These are phyloP conservation scores for Zosterops borbonicus DNA, from an alignment of 2,113 vertebrate species.

Conservation along the genomic window DNA sequence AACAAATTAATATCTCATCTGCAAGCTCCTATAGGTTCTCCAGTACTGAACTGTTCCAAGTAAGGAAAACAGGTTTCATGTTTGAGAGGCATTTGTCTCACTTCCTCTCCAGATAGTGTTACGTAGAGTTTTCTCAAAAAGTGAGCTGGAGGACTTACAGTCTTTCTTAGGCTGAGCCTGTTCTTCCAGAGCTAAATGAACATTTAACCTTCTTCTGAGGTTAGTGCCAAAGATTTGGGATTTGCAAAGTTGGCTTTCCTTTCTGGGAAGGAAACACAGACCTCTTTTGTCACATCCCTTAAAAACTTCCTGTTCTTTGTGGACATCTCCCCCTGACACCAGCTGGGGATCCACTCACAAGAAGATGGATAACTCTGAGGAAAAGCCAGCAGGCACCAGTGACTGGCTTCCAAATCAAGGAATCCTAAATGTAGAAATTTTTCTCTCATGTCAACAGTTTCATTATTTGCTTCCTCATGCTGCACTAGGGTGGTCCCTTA, in stretches of 20 bases:
- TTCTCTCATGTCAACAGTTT: neutral
- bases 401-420: neutral
- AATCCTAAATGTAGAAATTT: neutral
- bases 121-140: neutral
- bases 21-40: neutral
- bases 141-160: neutral
- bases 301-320: neutral
- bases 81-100: neutral
- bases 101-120: neutral
- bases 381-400: neutral
- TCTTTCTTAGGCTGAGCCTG: neutral
- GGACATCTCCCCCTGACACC: neutral
- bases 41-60: neutral
- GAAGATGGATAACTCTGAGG: neutral
- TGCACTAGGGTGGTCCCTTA: neutral
- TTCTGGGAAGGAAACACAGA: neutral
- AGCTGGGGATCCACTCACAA: neutral
- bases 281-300: neutral
- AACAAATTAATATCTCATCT: slow-evolving; percentile 16
- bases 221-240: neutral
- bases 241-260: neutral
- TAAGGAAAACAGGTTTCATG: neutral
- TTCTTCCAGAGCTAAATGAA: neutral
- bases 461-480: neutral
- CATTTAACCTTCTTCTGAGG: neutral